phyloP scores from a whole-genome alignment of 1,140 invertebrate species.

The Macrocentrus cingulum region DNA sequence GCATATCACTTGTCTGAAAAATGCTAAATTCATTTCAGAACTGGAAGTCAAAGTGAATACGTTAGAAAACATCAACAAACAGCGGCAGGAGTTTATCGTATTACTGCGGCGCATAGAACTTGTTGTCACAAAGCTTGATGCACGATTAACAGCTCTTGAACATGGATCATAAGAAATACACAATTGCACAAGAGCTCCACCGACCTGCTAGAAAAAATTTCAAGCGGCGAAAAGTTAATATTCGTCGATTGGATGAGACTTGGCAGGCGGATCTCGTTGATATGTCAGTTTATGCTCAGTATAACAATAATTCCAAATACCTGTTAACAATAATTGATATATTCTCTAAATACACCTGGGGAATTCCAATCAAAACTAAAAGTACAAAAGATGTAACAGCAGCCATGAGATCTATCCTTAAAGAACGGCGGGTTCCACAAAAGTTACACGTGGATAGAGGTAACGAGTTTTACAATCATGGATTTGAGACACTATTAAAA shows the following conservation, averaged over 20 bases:
- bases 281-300: constrained; percentile 4
- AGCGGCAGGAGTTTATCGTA: too few species aligned
- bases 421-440: background rate
- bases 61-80: too few species aligned
- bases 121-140: too few species aligned
- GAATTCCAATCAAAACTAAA: constrained; percentile 40
- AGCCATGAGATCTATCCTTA: background rate
- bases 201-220: constrained; percentile 15
- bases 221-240: constrained; percentile 9
- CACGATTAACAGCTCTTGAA: background rate
- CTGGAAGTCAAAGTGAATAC: background rate
- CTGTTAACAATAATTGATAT: constrained; percentile 21
- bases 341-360: constrained; percentile 22
- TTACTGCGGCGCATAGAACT: too few species aligned
- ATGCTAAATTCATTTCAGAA: background rate
- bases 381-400: constrained; percentile 17
- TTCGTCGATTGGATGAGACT: constrained; percentile 13
- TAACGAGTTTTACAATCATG: constrained; percentile 22
- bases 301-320: constrained; percentile 13
- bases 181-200: background rate
- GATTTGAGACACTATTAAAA: constrained; percentile 13
- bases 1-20: too few species aligned
- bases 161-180: background rate
- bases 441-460: constrained; percentile 21
- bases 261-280: constrained; percentile 22